Evolutionary conservation across 2,113 vertebrate species (phyloP).

Genomic region (Cyprinodon variegatus): DNA sequence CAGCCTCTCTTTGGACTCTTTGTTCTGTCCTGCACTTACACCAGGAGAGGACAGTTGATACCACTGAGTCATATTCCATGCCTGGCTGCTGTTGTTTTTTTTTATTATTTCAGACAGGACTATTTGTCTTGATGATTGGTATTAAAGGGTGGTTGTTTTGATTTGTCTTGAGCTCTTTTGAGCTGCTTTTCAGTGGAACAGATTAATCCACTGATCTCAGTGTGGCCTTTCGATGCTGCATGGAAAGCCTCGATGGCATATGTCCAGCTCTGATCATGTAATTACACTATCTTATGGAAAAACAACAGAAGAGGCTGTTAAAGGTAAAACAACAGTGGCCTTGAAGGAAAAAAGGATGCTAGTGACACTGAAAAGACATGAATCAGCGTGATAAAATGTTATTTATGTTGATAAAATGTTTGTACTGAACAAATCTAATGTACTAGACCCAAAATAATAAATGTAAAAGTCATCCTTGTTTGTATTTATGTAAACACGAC

Average conservation of each 20-base stretch:
- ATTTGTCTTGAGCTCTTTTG: conserved; percentile 18
- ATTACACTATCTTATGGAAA: background rate
- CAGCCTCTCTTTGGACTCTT: conserved; percentile 29
- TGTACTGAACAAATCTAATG: conserved; percentile 28
- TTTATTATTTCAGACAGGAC: conserved; percentile 8
- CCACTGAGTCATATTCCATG: conserved; percentile 22
- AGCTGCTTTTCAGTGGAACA: conserved; percentile 17
- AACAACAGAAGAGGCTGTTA: background rate
- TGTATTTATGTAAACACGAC: conserved; percentile 12
- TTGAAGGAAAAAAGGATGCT: conserved; percentile 20
- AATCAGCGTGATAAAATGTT: conserved; percentile 31
- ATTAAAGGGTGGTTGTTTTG: too few species aligned
- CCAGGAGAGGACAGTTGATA: conserved; percentile 18
- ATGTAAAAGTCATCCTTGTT: background rate
- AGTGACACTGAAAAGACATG: background rate
- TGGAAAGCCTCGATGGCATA: background rate
- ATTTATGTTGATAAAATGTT: conserved; percentile 54
- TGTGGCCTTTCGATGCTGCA: conserved; percentile 3
- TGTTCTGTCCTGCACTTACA: conserved; percentile 28
- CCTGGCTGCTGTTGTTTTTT: conserved; percentile 1
- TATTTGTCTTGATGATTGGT: conserved; percentile 1
- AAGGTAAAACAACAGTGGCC: conserved; percentile 44
- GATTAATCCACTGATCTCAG: conserved; percentile 17
- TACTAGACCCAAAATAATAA: conserved; percentile 13
- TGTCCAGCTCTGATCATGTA: conserved; percentile 14